These are phyloP conservation scores for Drosophila pseudotakahashii DNA, from an alignment of 2,888 invertebrate genomes.

Conservation along the genomic window DNA sequence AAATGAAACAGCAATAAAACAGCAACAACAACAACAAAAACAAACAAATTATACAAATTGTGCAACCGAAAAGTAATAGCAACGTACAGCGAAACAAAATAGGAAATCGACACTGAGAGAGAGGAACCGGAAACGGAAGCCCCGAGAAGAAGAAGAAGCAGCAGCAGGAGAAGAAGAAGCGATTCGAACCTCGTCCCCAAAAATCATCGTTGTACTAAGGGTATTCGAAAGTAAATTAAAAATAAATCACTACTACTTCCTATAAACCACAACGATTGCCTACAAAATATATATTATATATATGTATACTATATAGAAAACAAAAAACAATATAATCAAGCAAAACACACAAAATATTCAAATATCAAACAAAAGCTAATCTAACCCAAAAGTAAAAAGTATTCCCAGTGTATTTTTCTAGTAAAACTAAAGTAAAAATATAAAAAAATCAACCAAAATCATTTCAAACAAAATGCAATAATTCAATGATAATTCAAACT, in stretches of 20 bases:
- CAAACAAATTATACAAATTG: constrained; percentile 62
- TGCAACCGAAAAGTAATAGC: constrained; percentile 79
- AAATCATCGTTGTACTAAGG: constrained; percentile 42
- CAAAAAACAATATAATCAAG: constrained; percentile 54
- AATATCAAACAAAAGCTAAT: constrained; percentile 54
- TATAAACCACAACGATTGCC: constrained; percentile 82
- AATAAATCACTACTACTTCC: constrained; percentile 79
- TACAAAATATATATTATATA: constrained; percentile 75
- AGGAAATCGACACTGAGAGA: constrained; percentile 23
- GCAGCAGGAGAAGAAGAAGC: constrained; percentile 8
- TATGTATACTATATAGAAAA: constrained; percentile 70
- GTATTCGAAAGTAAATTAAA: constrained; percentile 44
- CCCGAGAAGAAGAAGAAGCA: constrained; percentile 8
- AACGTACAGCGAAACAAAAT: constrained; percentile 69
- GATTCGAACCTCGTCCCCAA: constrained; percentile 23
- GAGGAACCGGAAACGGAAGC: constrained; percentile 20
- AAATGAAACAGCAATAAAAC: constrained; percentile 76
- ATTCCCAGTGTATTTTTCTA: constrained; percentile 80
- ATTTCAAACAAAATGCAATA: constrained; percentile 55
- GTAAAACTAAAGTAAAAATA: constrained; percentile 64
- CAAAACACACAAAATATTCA: constrained; percentile 50
- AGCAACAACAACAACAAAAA: constrained; percentile 37
- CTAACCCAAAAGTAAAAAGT: constrained; percentile 50
- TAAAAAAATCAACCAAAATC: constrained; percentile 25
- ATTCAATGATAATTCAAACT: constrained; percentile 50